These are phyloP conservation scores for Sarcophaga carnaria DNA, from an alignment of 2,888 invertebrate species.

Conservation along the genomic window DNA sequence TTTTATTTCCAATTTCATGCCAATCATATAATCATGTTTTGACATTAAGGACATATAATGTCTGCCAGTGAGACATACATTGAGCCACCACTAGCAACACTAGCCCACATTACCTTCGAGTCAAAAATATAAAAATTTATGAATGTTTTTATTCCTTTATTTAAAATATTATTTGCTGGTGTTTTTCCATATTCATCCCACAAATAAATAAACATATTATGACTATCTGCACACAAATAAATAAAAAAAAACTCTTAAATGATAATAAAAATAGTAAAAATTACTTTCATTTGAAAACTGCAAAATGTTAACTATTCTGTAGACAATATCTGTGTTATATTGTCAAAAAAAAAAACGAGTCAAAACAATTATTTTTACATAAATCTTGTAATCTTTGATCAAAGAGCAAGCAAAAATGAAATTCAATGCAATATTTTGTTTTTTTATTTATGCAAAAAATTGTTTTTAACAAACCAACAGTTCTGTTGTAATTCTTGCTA, in stretches of 20 bases:
- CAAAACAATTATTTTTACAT: slow-evolving; percentile 31
- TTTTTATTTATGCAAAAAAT: slow-evolving; percentile 8
- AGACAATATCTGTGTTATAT: slow-evolving; percentile 6
- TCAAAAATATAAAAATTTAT: too few relatives aligned
- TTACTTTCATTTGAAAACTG: slow-evolving; percentile 13
- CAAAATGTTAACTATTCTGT: neutral
- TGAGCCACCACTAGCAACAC: too few relatives aligned
- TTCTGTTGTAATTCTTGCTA: slow-evolving; percentile 24
- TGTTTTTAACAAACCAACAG: slow-evolving; percentile 11
- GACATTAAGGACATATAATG: too few relatives aligned
- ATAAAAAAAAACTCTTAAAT: neutral
- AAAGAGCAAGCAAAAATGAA: neutral
- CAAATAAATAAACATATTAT: neutral
- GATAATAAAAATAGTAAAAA: neutral
- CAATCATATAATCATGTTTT: too few relatives aligned
- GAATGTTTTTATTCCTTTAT: too few relatives aligned
- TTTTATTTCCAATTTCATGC: too few relatives aligned
- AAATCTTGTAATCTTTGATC: slow-evolving; percentile 41
- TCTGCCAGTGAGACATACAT: too few relatives aligned
- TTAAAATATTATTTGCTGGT: too few relatives aligned
- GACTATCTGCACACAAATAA: neutral
- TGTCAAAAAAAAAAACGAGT: neutral
- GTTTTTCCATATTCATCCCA: too few relatives aligned
- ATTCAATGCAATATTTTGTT: neutral
- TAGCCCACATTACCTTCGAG: too few relatives aligned